Evolutionary conservation across 2,113 vertebrate genomes (phyloP).

Genomic region (Cottus gobio): DNA sequence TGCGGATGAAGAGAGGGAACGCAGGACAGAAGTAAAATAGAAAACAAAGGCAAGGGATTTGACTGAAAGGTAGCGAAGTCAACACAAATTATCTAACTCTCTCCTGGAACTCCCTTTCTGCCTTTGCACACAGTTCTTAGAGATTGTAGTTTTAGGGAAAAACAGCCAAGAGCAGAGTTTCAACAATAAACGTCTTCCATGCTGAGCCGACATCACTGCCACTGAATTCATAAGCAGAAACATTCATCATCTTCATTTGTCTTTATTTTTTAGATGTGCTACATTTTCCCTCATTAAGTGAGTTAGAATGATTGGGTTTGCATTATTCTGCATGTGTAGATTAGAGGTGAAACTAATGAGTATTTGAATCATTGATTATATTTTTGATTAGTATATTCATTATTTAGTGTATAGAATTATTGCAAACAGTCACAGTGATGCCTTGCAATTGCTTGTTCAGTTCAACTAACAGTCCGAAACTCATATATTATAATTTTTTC

Average conservation of each 20-base stretch:
- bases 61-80: slow-evolving; percentile 45
- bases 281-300: neutral
- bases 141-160: slow-evolving; percentile 1
- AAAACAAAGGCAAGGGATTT: neutral
- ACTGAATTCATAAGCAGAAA: neutral
- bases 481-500: neutral
- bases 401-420: slow-evolving; percentile 9
- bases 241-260: neutral
- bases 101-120: slow-evolving; percentile 30
- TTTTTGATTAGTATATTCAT: slow-evolving; percentile 18
- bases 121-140: slow-evolving; percentile 30
- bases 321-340: neutral
- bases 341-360: neutral
- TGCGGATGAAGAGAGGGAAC: neutral
- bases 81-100: slow-evolving; percentile 60
- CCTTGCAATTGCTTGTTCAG: neutral
- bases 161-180: slow-evolving; percentile 23
- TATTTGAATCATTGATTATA: slow-evolving; percentile 22
- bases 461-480: neutral
- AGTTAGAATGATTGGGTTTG: neutral
- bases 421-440: neutral
- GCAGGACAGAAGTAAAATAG: slow-evolving; percentile 1
- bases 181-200: slow-evolving; percentile 17
- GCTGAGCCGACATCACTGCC: slow-evolving; percentile 17
- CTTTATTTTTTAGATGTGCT: neutral